A percentile compares a stretch with the other conserved stretches of the same genome.
Evolutionary conservation across 2,797 vertebrate genomes (phyloP).

Genomic region (Gadopsis bispinosus): DNA sequence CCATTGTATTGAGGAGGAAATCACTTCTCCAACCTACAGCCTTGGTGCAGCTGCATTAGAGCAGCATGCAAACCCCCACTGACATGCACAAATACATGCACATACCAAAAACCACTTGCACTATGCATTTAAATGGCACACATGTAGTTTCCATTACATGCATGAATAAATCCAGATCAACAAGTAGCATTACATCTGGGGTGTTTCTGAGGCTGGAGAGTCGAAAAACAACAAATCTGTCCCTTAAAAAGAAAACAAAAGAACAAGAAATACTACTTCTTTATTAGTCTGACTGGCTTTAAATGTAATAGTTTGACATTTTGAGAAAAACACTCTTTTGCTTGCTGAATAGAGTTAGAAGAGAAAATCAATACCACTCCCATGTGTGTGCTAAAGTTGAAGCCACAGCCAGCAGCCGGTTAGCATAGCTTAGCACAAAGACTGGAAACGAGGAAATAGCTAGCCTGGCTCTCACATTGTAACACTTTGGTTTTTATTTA

Average conservation of each 20-base stretch:
- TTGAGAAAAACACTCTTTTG: not conserved
- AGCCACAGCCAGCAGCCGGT: not conserved
- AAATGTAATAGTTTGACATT: not conserved
- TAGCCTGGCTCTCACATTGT: not conserved
- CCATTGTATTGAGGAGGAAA: constrained; percentile 85
- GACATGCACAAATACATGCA: constrained; percentile 33
- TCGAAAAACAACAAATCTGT: not conserved
- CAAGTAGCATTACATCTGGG: not conserved
- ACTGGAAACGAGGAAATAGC: constrained; percentile 14
- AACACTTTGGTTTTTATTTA: not conserved
- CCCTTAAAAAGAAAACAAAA: not conserved
- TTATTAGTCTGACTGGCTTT: constrained; percentile 1
- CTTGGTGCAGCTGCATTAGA: constrained; percentile 74
- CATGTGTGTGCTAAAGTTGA: not conserved
- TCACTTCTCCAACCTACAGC: constrained; percentile 71
- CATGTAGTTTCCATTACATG: constrained; percentile 25
- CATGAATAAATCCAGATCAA: constrained; percentile 4
- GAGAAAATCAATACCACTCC: not conserved
- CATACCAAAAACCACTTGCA: constrained; percentile 9
- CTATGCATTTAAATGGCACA: constrained; percentile 44
- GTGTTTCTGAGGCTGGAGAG: not conserved
- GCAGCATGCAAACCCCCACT: constrained; percentile 55
- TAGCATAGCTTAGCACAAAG: constrained; percentile 20
- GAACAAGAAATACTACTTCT: not conserved
- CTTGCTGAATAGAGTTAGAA: not conserved